A percentile compares a stretch with the other conserved stretches of the same genome.
Conservation (phyloP, 2,888 invertebrate genomes). For the Acleris laterana region DNA sequence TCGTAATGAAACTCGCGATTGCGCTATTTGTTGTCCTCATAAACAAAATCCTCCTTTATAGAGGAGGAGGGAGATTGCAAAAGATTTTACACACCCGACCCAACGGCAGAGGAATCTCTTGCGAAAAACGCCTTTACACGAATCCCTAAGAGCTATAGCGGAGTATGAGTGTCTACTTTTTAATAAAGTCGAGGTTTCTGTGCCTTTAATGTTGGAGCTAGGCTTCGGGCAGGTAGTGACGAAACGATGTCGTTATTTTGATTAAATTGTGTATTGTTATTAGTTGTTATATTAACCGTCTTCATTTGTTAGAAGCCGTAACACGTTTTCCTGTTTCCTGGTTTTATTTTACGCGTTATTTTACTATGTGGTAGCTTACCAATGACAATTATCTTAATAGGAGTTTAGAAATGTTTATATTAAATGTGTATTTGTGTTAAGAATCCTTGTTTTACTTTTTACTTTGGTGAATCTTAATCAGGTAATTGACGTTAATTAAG, state of each 20-base stretch:
- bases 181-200: constrained; percentile 45
- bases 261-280: constrained; percentile 38
- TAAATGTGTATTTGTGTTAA: too few relatives aligned
- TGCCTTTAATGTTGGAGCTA: constrained; percentile 19
- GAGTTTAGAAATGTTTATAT: too few relatives aligned
- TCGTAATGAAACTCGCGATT: constrained; percentile 64
- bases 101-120: constrained; percentile 55
- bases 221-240: constrained; percentile 36
- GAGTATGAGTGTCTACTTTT: constrained; percentile 40
- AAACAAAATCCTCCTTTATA: constrained; percentile 80
- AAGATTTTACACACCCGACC: constrained; percentile 68
- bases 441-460: too few relatives aligned
- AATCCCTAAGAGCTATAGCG: constrained; percentile 43
- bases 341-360: neutral
- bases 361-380: too few relatives aligned
- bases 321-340: constrained; percentile 2
- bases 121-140: constrained; percentile 55
- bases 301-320: constrained; percentile 7
- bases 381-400: too few relatives aligned
- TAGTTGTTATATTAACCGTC: constrained; percentile 10
- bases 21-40: constrained; percentile 70
- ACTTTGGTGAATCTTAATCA: too few relatives aligned
- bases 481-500: too few relatives aligned
- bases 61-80: constrained; percentile 69
- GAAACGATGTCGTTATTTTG: constrained; percentile 40